Evolutionary conservation across 64 coral and sea anemone species (phyloP).

Genomic region (Stichodactyla mertensii): DNA sequence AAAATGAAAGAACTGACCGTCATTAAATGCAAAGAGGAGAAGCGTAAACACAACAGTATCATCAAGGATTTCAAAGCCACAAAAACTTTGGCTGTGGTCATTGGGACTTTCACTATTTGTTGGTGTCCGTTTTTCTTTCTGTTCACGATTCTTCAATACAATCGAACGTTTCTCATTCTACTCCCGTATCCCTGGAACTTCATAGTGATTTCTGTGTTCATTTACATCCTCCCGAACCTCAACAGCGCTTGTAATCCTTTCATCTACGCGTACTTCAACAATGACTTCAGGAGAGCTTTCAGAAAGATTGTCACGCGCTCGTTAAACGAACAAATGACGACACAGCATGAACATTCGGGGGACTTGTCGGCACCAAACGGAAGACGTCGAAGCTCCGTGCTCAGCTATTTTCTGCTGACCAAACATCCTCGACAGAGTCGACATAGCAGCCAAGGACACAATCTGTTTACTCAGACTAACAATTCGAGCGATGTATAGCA

Average conservation of each 20-base stretch:
- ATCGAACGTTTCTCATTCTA: background rate
- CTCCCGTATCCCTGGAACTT: conserved; percentile 12
- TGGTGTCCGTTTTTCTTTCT: conserved; percentile 84
- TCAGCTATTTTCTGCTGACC: background rate
- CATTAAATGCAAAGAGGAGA: conserved; percentile 58
- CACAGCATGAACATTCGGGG: background rate
- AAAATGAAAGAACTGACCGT: conserved; percentile 69
- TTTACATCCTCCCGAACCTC: conserved; percentile 61
- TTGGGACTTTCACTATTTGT: conserved; percentile 70
- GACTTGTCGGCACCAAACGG: background rate
- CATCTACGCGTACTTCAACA: conserved; percentile 91
- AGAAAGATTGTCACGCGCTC: conserved; percentile 45
- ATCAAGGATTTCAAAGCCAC: conserved; percentile 83
- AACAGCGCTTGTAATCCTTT: conserved; percentile 80
- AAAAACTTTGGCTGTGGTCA: conserved; percentile 71
- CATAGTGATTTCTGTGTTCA: conserved; percentile 6
- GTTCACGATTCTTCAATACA: conserved; percentile 58
- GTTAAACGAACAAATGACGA: background rate
- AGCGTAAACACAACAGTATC: conserved; percentile 34
- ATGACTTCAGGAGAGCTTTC: conserved; percentile 73
- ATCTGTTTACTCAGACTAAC: background rate
- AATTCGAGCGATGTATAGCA: conserved; percentile 10
- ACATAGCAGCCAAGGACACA: background rate
- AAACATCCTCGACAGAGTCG: conserved; percentile 4
- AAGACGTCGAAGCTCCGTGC: background rate